Percentiles rank a stretch among this genome's conserved stretches.
Evolutionary conservation across 1,140 invertebrate species (phyloP).

Genomic region (Dinoponera quadriceps): DNA sequence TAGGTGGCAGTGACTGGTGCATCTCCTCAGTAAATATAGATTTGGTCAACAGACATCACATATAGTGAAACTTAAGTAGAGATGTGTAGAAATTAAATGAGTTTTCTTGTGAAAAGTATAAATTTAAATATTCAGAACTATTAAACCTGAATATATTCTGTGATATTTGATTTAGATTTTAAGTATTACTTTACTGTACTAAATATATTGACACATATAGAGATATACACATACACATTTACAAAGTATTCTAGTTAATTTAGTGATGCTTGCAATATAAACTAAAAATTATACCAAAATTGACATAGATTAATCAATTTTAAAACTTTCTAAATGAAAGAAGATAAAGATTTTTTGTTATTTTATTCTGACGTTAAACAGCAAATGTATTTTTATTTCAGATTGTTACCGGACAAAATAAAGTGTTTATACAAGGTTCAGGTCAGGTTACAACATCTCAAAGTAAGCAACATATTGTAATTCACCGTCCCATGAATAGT

Average conservation of each 20-base stretch:
- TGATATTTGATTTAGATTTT: background rate
- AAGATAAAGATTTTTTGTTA: background rate
- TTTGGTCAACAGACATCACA: slow-evolving; percentile 48
- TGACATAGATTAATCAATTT: background rate
- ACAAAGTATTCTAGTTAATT: slow-evolving; percentile 25
- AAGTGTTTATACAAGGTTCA: slow-evolving; percentile 81
- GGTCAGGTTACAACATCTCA: slow-evolving; percentile 78
- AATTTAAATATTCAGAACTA: slow-evolving; percentile 17
- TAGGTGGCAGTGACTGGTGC: slow-evolving; percentile 57
- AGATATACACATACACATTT: background rate
- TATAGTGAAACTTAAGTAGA: slow-evolving; percentile 1
- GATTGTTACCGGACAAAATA: slow-evolving; percentile 79
- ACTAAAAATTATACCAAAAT: background rate
- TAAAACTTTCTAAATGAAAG: background rate
- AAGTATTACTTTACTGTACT: background rate
- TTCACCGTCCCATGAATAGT: slow-evolving; percentile 80
- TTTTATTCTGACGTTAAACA: background rate
- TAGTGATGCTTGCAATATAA: slow-evolving; percentile 2
- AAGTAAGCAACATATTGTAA: slow-evolving; percentile 81
- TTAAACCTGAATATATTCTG: background rate
- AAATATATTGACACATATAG: slow-evolving; percentile 7
- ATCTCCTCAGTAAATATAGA: slow-evolving; percentile 68
- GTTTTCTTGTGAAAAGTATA: slow-evolving; percentile 1
- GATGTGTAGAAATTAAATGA: slow-evolving; percentile 11
- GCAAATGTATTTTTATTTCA: slow-evolving; percentile 65